Percentiles rank a stretch among this genome's conserved stretches.
phyloP scores from a whole-genome alignment of 2,797 vertebrate genomes.

The Balearica regulorum region DNA sequence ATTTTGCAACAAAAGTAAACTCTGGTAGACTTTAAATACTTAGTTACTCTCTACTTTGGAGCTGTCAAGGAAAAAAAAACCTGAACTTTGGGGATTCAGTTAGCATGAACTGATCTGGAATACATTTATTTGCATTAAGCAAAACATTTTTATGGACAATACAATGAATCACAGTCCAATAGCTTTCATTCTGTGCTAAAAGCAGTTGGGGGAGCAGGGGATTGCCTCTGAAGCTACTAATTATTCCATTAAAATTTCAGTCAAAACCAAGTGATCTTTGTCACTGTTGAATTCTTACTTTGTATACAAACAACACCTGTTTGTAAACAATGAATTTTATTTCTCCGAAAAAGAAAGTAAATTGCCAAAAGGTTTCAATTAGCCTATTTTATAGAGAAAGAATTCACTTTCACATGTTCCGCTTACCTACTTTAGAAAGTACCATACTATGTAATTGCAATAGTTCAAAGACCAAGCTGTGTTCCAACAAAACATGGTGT shows the following conservation, averaged over 20 bases:
- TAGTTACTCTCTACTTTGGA: neutral
- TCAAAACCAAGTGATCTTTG: neutral
- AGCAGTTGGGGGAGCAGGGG: neutral
- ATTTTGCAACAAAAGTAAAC: neutral
- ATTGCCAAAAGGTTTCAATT: neutral
- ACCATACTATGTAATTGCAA: neutral
- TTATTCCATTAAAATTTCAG: neutral
- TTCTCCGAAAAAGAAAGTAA: neutral
- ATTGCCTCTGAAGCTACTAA: neutral
- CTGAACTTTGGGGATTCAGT: neutral
- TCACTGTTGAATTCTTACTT: neutral
- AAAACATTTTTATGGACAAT: neutral
- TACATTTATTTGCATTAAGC: neutral
- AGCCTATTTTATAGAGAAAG: neutral
- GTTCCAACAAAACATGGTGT: neutral
- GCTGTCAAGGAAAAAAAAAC: neutral
- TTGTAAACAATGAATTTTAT: neutral
- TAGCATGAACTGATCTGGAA: neutral
- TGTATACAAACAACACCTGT: neutral
- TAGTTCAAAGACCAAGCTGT: neutral
- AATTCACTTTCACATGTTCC: neutral
- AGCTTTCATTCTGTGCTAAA: conserved; percentile 7
- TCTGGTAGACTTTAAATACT: neutral
- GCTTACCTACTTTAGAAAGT: neutral
- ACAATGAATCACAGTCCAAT: neutral